phyloP scores from a whole-genome alignment of 2,113 vertebrate species.

The Shinisaurus crocodilurus region DNA sequence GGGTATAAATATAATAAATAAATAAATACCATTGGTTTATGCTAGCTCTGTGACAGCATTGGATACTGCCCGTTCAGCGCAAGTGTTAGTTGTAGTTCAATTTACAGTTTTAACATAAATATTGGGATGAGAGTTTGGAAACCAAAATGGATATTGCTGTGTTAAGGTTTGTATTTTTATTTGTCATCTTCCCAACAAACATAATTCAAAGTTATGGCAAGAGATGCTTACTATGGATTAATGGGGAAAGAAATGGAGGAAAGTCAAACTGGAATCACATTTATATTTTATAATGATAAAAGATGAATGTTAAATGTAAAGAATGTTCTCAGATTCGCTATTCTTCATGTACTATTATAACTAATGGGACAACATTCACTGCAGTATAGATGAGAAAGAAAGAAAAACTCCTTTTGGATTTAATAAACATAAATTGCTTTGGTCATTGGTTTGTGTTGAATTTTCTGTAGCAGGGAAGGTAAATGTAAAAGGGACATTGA shows the following conservation, averaged over 20 bases:
- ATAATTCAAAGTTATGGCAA: not conserved
- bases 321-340: constrained; percentile 14
- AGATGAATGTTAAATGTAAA: constrained; percentile 47
- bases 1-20: too few relatives aligned
- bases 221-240: not conserved
- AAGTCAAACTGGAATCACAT: constrained; percentile 40
- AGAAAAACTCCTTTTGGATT: constrained; percentile 38
- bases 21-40: too few relatives aligned
- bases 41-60: too few relatives aligned
- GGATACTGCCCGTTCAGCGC: not conserved
- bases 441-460: constrained; percentile 41
- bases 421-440: constrained; percentile 62
- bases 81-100: not conserved
- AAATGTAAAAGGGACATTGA: constrained; percentile 28
- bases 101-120: rapidly evolving
- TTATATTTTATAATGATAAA: constrained; percentile 57
- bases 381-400: constrained; percentile 17
- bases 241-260: constrained; percentile 17
- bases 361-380: constrained; percentile 57
- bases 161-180: not conserved
- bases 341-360: constrained; percentile 45
- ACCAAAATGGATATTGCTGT: not conserved
- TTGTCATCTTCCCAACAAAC: constrained; percentile 4
- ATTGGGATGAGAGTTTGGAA: not conserved
- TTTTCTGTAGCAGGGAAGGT: constrained; percentile 47